phyloP scores from a whole-genome alignment of 2,888 invertebrate species.

The Dichetophora obliterata region DNA sequence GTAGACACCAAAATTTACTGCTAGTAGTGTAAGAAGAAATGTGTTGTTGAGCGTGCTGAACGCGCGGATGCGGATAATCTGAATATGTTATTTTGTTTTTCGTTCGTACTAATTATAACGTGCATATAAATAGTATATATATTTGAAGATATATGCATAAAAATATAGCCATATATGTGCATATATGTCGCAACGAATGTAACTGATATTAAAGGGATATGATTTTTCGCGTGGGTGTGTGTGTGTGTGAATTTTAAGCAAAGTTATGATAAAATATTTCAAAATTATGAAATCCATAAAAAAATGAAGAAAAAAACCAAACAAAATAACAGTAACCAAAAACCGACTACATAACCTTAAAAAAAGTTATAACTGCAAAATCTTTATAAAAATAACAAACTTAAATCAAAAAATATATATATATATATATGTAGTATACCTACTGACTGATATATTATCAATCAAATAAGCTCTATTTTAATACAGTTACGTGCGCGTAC shows the following conservation, averaged over 20 bases:
- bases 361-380: neutral
- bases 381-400: neutral
- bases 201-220: slow-evolving; percentile 7
- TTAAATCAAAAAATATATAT: neutral
- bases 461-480: neutral
- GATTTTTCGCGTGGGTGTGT: neutral
- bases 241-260: neutral
- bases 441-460: neutral
- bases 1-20: slow-evolving; percentile 14
- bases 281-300: neutral
- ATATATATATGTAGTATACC: neutral
- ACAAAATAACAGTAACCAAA: neutral
- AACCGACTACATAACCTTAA: neutral
- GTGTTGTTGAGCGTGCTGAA: slow-evolving; percentile 10
- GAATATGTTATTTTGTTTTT: slow-evolving; percentile 1
- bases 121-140: neutral
- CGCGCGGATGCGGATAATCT: slow-evolving; percentile 25
- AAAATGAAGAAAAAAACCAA: neutral
- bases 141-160: no score
- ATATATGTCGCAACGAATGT: neutral
- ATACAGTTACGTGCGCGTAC: slow-evolving; percentile 21
- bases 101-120: slow-evolving; percentile 15
- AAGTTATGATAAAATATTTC: no score
- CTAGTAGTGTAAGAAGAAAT: slow-evolving; percentile 21
- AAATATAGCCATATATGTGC: no score